phyloP scores from a whole-genome alignment of 1,140 invertebrate genomes.

The Trachelipus rathkii region DNA sequence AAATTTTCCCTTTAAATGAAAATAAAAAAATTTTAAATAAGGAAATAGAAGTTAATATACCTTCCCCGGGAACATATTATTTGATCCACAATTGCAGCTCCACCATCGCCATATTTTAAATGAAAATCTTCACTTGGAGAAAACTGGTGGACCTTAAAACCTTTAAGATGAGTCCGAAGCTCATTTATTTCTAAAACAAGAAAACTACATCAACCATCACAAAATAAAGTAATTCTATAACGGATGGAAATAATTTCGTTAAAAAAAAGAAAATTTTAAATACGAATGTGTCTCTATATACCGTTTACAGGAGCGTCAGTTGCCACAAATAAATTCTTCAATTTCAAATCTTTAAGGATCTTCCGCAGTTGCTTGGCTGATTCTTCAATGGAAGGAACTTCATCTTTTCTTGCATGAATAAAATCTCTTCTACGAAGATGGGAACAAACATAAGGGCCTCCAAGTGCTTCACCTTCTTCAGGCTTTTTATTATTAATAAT shows the following conservation, averaged over 20 bases:
- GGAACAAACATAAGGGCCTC: conserved; percentile 71
- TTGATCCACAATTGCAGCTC: conserved; percentile 91
- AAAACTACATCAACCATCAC: too few species aligned
- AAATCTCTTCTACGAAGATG: conserved; percentile 85
- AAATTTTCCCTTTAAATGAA: too few species aligned
- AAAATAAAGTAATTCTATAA: too few species aligned
- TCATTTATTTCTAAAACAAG: conserved; percentile 62
- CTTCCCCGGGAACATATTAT: conserved; percentile 84
- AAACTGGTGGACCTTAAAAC: conserved; percentile 61
- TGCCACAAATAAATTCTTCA: conserved; percentile 71
- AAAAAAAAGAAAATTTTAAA: too few species aligned
- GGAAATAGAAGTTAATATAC: conserved; percentile 49
- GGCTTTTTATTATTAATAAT: conserved; percentile 25
- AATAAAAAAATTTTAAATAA: conserved; percentile 11
- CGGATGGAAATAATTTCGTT: conserved; percentile 62
- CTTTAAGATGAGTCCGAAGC: conserved; percentile 59
- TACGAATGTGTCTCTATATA: conserved; percentile 45
- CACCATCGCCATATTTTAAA: conserved; percentile 59
- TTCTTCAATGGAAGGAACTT: conserved; percentile 66
- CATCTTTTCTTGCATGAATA: conserved; percentile 59
- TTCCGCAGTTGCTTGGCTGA: conserved; percentile 67
- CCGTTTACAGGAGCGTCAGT: conserved; percentile 66
- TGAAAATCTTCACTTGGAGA: conserved; percentile 80
- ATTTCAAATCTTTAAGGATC: conserved; percentile 57
- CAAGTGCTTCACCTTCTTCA: conserved; percentile 52